These are phyloP conservation scores for Trinectes maculatus DNA, from an alignment of 2,113 vertebrate genomes.

Conservation along the genomic window DNA sequence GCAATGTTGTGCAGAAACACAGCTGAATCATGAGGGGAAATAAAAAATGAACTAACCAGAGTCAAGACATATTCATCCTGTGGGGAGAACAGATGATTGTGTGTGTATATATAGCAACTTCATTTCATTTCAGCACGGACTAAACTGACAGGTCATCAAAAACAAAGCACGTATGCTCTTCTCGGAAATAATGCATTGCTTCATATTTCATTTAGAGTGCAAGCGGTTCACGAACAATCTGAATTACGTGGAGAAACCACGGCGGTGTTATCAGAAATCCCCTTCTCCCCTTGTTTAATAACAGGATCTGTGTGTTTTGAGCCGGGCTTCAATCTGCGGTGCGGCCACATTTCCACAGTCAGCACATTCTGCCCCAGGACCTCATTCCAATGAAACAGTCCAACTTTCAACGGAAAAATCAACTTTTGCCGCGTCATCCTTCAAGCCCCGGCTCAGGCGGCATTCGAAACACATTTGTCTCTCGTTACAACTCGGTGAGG, in stretches of 20 bases:
- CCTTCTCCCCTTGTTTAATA: slow-evolving; percentile 29
- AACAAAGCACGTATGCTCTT: no score
- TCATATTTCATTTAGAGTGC: slow-evolving; percentile 17
- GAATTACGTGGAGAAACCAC: slow-evolving; percentile 30
- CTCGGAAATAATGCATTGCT: no score
- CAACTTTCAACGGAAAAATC: slow-evolving; percentile 38
- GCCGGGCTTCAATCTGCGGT: slow-evolving; percentile 57
- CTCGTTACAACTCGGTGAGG: slow-evolving; percentile 12
- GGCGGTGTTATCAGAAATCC: slow-evolving; percentile 32
- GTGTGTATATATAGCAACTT: no score
- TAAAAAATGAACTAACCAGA: background rate
- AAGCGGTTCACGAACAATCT: slow-evolving; percentile 15
- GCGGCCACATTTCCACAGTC: slow-evolving; percentile 51
- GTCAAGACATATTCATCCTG: background rate
- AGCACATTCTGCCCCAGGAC: slow-evolving; percentile 58
- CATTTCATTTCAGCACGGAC: no score
- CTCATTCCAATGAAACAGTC: slow-evolving; percentile 39
- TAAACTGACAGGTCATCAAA: no score
- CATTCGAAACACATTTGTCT: slow-evolving; percentile 40
- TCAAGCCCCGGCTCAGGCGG: background rate
- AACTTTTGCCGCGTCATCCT: slow-evolving; percentile 29
- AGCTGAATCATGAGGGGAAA: background rate
- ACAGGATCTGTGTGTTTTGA: slow-evolving; percentile 43
- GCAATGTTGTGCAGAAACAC: background rate
- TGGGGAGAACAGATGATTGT: no score